Conservation (phyloP, 2,888 invertebrate genomes). For the Eilema griseolum region DNA sequence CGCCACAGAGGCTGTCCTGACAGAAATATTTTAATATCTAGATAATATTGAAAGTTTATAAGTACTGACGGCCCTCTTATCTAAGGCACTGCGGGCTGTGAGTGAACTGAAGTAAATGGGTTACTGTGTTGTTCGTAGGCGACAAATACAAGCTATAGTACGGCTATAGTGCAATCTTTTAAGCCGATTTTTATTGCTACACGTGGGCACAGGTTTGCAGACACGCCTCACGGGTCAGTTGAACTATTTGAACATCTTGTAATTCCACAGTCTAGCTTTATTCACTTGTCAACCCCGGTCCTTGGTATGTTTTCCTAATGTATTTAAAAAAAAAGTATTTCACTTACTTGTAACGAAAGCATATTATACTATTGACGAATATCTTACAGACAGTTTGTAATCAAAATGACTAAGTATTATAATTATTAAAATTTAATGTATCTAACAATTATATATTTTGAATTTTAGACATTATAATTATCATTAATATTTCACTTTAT, state of each 20-base stretch:
- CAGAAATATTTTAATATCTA: not conserved
- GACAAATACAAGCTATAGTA: slow-evolving; percentile 32
- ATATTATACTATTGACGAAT: too few species aligned
- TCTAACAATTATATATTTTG: too few species aligned
- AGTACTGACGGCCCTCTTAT: slow-evolving; percentile 21
- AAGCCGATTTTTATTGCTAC: slow-evolving; percentile 47
- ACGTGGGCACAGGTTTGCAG: slow-evolving; percentile 43
- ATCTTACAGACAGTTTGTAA: too few species aligned
- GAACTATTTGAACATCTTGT: slow-evolving; percentile 25
- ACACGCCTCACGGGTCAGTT: slow-evolving; percentile 39
- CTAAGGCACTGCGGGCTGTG: slow-evolving; percentile 17
- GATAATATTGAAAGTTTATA: not conserved
- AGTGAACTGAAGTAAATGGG: slow-evolving; percentile 38
- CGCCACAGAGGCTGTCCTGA: too few species aligned
- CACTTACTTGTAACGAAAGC: too few species aligned
- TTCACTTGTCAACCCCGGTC: not conserved
- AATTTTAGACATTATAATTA: too few species aligned
- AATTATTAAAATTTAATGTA: too few species aligned
- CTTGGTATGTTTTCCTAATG: too few species aligned
- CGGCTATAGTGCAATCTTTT: slow-evolving; percentile 32
- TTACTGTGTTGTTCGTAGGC: slow-evolving; percentile 46
- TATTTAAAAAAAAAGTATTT: too few species aligned
- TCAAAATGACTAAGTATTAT: too few species aligned
- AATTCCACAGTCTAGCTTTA: slow-evolving; percentile 10
- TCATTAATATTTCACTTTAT: too few species aligned